Evolutionary conservation across 1,140 invertebrate species (phyloP).

Genomic region (Drosophila tristis): DNA sequence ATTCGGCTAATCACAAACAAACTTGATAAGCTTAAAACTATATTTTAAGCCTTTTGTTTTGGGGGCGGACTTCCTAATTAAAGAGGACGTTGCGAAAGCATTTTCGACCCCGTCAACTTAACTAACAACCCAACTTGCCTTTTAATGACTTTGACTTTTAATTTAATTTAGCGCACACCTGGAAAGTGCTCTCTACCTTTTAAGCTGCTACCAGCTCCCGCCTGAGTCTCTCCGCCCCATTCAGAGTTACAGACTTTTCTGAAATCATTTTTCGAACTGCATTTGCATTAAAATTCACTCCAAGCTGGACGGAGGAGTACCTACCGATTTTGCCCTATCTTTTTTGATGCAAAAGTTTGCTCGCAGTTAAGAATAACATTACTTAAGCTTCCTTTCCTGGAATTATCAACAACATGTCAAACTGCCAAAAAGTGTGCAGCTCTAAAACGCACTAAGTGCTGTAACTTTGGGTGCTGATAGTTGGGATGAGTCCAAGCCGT

Average conservation of each 20-base stretch:
- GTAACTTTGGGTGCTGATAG: too few relatives aligned
- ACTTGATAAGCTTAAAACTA: constrained; percentile 47
- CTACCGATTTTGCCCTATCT: too few relatives aligned
- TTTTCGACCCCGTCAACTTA: constrained; percentile 61
- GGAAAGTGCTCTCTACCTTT: constrained; percentile 45
- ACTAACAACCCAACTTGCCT: constrained; percentile 57
- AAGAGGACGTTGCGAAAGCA: constrained; percentile 57
- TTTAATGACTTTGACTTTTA: constrained; percentile 74
- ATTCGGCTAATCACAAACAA: constrained; percentile 38
- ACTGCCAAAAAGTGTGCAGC: constrained; percentile 55
- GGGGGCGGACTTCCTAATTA: constrained; percentile 26
- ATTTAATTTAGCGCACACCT: constrained; percentile 67
- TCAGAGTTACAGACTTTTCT: constrained; percentile 25
- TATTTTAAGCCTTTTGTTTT: constrained; percentile 38
- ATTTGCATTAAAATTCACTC: constrained; percentile 63
- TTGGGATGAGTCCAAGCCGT: too few relatives aligned
- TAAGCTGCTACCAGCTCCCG: constrained; percentile 32
- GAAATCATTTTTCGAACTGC: constrained; percentile 53
- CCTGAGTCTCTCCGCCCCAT: background rate
- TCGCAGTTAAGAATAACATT: constrained; percentile 57
- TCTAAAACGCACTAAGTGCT: background rate
- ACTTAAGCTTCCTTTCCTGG: constrained; percentile 22
- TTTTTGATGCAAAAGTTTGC: constrained; percentile 36
- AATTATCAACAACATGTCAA: constrained; percentile 64
- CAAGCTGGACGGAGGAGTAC: constrained; percentile 12